These are phyloP conservation scores for Tyria jacobaeae DNA, from an alignment of 2,888 invertebrate species.

Conservation along the genomic window DNA sequence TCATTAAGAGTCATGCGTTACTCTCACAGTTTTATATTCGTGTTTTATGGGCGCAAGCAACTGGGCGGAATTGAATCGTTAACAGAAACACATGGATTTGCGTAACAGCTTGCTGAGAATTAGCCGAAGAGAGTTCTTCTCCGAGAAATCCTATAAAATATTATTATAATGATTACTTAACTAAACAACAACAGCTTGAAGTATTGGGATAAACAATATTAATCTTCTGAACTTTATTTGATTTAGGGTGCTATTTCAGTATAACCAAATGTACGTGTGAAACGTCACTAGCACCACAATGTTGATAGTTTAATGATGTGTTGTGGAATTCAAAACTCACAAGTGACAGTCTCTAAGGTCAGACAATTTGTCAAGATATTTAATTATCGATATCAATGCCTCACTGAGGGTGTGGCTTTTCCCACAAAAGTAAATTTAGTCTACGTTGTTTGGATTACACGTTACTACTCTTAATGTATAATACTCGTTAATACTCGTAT, in stretches of 20 bases:
- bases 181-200: neutral
- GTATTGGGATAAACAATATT: neutral
- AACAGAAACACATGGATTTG: slow-evolving; percentile 58
- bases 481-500: neutral
- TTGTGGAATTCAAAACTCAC: neutral
- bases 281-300: too few relatives aligned
- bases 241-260: neutral
- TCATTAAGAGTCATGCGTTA: slow-evolving; percentile 80
- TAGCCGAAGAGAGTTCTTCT: slow-evolving; percentile 25
- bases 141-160: slow-evolving; percentile 27
- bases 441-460: neutral
- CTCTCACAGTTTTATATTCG: slow-evolving; percentile 73
- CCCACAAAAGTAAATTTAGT: neutral
- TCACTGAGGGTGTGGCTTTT: neutral
- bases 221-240: neutral
- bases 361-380: neutral
- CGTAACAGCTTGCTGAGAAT: slow-evolving; percentile 48
- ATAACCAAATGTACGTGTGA: neutral
- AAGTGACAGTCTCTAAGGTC: neutral
- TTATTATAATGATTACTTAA: slow-evolving; percentile 1
- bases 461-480: too few relatives aligned
- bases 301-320: too few relatives aligned
- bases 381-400: neutral
- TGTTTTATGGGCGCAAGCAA: slow-evolving; percentile 68
- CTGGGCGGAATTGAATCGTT: slow-evolving; percentile 65